Percentiles rank a stretch among this genome's conserved stretches.
Conservation (phyloP, 2,888 invertebrate genomes). For the Tenodera sinensis region DNA sequence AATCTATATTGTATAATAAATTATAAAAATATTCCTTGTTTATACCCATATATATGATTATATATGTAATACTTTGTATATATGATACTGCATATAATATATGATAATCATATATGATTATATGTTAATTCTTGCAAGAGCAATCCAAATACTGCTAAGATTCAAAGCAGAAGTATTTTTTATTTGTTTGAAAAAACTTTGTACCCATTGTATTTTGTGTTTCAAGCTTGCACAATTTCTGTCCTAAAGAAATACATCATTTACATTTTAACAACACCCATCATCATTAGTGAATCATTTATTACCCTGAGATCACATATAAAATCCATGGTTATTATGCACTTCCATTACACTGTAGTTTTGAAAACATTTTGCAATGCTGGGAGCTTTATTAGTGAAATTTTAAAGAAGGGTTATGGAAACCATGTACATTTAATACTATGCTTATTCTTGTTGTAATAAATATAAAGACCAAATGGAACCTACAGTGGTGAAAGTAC, state of each 20-base stretch:
- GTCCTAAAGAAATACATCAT: background rate
- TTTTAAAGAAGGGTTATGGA: background rate
- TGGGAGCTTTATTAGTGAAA: background rate
- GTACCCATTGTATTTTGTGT: background rate
- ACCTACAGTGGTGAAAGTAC: background rate
- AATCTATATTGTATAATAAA: too few relatives aligned
- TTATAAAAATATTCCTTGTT: too few relatives aligned
- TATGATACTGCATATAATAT: too few relatives aligned
- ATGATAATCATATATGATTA: too few relatives aligned
- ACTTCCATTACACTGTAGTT: background rate
- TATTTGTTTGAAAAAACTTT: background rate
- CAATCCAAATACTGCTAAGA: background rate
- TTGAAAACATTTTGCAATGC: background rate
- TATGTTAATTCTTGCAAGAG: too few relatives aligned
- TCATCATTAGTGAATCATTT: background rate
- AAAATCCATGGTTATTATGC: background rate
- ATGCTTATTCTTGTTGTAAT: background rate
- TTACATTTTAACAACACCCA: background rate
- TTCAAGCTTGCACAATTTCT: background rate
- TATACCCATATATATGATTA: too few relatives aligned
- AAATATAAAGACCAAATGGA: background rate
- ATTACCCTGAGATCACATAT: background rate
- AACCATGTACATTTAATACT: background rate
- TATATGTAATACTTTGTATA: too few relatives aligned
- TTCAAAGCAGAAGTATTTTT: background rate